phyloP scores from a whole-genome alignment of 2,888 invertebrate genomes.

The Alviniconcha strummeri region DNA sequence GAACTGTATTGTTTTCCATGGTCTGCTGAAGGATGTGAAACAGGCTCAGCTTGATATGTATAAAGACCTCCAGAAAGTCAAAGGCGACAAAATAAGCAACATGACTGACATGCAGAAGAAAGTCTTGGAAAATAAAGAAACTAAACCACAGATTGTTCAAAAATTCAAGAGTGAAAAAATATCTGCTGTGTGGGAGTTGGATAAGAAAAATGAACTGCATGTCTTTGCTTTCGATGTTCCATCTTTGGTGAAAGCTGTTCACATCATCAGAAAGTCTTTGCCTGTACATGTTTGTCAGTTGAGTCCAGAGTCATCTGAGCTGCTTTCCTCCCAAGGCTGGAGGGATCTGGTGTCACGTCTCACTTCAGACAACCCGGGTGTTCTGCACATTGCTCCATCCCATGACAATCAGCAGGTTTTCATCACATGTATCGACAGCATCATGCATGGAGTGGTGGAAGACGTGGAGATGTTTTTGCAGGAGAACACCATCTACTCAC shows the following conservation, averaged over 20 bases:
- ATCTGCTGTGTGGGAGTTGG: constrained; percentile 30
- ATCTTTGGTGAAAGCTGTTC: constrained; percentile 1
- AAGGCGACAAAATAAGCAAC: not conserved
- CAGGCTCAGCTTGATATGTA: constrained; percentile 34
- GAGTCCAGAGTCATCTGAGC: not conserved
- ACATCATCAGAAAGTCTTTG: constrained; percentile 27
- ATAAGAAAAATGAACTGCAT: not conserved
- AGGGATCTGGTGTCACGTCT: not conserved
- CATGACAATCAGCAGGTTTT: not conserved
- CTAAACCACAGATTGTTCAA: constrained; percentile 13
- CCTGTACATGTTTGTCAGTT: constrained; percentile 17
- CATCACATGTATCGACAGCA: constrained; percentile 22
- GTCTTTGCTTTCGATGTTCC: constrained; percentile 16
- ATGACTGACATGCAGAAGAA: constrained; percentile 15
- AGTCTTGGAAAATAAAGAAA: constrained; percentile 25
- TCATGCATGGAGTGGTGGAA: constrained; percentile 29
- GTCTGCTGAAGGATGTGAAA: constrained; percentile 27
- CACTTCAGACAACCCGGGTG: not conserved
- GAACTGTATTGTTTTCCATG: constrained; percentile 29
- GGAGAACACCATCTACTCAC: constrained; percentile 38
- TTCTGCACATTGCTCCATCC: constrained; percentile 30
- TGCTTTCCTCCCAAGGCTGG: constrained; percentile 25
- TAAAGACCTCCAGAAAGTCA: not conserved
- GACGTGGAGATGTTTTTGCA: constrained; percentile 38
- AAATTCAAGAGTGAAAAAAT: constrained; percentile 26